Evolutionary conservation across 1,140 invertebrate species (phyloP), one percentile per base, ranked within the genome.

Genomic region (Drosophila teissieri): DNA sequence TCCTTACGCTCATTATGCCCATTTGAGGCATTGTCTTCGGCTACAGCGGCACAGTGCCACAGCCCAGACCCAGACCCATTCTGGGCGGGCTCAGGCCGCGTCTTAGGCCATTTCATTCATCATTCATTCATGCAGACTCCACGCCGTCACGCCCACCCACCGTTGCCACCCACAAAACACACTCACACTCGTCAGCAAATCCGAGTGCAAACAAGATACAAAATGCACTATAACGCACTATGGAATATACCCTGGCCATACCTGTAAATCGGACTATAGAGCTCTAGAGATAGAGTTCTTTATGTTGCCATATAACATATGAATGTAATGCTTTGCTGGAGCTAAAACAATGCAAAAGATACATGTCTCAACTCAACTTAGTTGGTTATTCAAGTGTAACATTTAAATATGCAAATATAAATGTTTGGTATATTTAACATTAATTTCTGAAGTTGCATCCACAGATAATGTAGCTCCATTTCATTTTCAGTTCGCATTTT

Each of bases 1-100:
- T 88, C 60, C 84, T 82, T 78, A 88, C 81, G 83, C 82, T 89
- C 84, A 88, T 88, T 88, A 89, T 83, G 83, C 84, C 78, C 84
- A 89, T 88, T 88, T 69, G 76, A 77, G 76, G 79, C 84, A 89
- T 88, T 89, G 84, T 88, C 84, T 86, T 88, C 55, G 57, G 22
- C 84, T 88, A 83, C 51, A 53, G 22, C 48, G 34, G 44, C 14
- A 27, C 42, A 24, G 24, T 4, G 22, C 0, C 22, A 4, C 24
- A 5, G n/a, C 56, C 48, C 42, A 57, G 65, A 57, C 51, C n/a
- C 67, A 39, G 34, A 37, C 40, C 46, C 17, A 52, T 19, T 17
- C 45, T 8, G 27, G 52, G 22, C 74, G 53, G 31, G 37, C 48
- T 15, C 15, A 19, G 45, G 42, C 51, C 73, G 80, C 81, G 39